Evolutionary conservation across 1,140 invertebrate species (phyloP), one percentile per base, ranked within the genome.

Genomic region (Drosophila azteca): DNA sequence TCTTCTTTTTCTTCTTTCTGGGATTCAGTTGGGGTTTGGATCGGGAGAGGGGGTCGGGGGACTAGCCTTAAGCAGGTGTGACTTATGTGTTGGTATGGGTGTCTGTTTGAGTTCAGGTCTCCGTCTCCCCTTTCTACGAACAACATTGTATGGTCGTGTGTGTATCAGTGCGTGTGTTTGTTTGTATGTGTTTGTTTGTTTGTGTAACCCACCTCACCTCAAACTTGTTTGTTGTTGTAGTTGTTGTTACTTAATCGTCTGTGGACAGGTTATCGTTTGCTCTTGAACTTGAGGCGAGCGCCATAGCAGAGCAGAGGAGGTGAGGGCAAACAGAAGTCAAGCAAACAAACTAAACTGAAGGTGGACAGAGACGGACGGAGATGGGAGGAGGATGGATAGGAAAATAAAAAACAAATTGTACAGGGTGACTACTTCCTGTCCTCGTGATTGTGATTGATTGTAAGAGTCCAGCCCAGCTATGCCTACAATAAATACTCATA

Each of bases 281-380:
- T 87, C 83, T 87, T 87, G 83, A 87, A 87, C 83, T 87, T 87
- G 84, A 76, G 83, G 60, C 63, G 58, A 81, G 69, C 75, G 65
- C 67, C 66, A 71, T 45, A 29, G 48, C 57, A 75, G 70, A 31
- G 63, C 52, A 72, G 60, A 60, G 41, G 57, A 53, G 35, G 26
- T 54, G 54, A 54, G 59, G 51, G 29, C 29, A 55, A 65, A 58
- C 50, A 57, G 24, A 26, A 26, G n/a, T 58, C 13, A 46, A 43
- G 44, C 44, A 52, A 66, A 45, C 61, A 64, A 65, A 70, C 63
- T 45, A 69, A 29, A 64, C 49, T 46, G 29, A 57, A 63, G 50
- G 60, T 53, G 35, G 77, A n/a, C 35, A 17, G 35, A 8, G 7
- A 69, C 66, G 45, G 29, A 44, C 17, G 17, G 29, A 8, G 52